A percentile compares a stretch with the other conserved stretches of the same genome.
These are phyloP conservation scores for Drosophila pseudotakahashii DNA, from an alignment of 2,888 invertebrate species.

Conservation along the genomic window DNA sequence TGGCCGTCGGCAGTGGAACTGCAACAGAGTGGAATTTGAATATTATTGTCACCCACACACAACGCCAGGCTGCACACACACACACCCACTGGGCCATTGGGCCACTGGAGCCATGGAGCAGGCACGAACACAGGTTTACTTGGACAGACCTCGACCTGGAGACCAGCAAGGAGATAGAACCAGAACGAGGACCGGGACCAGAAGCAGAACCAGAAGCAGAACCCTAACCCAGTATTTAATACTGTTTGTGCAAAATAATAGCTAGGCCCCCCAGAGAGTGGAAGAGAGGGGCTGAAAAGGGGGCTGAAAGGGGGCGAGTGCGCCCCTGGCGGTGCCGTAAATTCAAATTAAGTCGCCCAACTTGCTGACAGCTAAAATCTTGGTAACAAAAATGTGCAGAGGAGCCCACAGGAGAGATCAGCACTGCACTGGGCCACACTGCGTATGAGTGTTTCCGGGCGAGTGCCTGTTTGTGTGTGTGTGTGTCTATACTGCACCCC, in stretches of 20 bases:
- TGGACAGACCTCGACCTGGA: constrained; percentile 52
- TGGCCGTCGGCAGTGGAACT: constrained; percentile 35
- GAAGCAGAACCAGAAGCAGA: constrained; percentile 11
- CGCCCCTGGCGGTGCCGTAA: constrained; percentile 73
- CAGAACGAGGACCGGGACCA: constrained; percentile 1
- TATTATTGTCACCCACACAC: constrained; percentile 71
- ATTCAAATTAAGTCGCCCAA: constrained; percentile 79
- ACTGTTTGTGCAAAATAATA: constrained; percentile 77
- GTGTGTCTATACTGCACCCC: constrained; percentile 19
- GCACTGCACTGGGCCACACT: constrained; percentile 37
- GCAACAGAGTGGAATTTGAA: constrained; percentile 68
- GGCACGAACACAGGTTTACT: constrained; percentile 37
- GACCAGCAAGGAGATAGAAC: constrained; percentile 49
- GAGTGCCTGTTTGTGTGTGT: constrained; percentile 30
- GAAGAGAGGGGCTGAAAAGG: neutral
- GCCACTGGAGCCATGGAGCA: constrained; percentile 4
- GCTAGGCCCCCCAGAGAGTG: constrained; percentile 43
- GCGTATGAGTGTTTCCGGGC: constrained; percentile 31
- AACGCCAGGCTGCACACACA: constrained; percentile 16
- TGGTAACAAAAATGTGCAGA: constrained; percentile 74
- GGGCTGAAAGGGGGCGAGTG: neutral
- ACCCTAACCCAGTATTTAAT: constrained; percentile 65
- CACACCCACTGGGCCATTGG: constrained; percentile 7
- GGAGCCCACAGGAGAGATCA: constrained; percentile 51
- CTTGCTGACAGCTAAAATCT: constrained; percentile 79